These are phyloP conservation scores for Lissocephala sabroskyi DNA, from an alignment of 2,888 invertebrate genomes.

Conservation along the genomic window DNA sequence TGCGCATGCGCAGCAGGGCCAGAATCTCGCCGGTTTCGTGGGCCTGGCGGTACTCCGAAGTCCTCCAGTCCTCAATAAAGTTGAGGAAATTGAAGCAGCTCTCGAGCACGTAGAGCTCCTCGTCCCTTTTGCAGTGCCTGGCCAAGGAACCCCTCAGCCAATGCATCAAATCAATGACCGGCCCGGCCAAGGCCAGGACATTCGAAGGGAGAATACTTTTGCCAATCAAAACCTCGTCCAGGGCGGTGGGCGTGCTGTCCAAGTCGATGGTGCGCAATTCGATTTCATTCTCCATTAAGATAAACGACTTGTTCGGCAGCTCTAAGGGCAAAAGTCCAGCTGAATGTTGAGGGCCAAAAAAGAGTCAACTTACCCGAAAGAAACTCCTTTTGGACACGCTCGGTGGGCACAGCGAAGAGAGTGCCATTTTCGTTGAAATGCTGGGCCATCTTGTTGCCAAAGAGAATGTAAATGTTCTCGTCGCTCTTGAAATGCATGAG, in stretches of 20 bases:
- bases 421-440: slow-evolving; percentile 70
- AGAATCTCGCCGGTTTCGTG: slow-evolving; percentile 54
- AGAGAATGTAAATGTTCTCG: slow-evolving; percentile 68
- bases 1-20: slow-evolving; percentile 60
- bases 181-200: slow-evolving; percentile 62
- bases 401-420: slow-evolving; percentile 68
- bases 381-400: slow-evolving; percentile 57
- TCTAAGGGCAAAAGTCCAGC: slow-evolving; percentile 40
- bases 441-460: slow-evolving; percentile 67
- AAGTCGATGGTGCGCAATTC: slow-evolving; percentile 61
- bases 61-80: slow-evolving; percentile 69
- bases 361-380: slow-evolving; percentile 51
- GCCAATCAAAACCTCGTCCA: slow-evolving; percentile 63
- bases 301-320: slow-evolving; percentile 67
- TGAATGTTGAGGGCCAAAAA: background rate
- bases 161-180: slow-evolving; percentile 63
- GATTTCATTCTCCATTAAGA: slow-evolving; percentile 70
- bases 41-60: slow-evolving; percentile 43
- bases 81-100: slow-evolving; percentile 66
- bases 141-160: slow-evolving; percentile 69
- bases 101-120: slow-evolving; percentile 58
- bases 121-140: slow-evolving; percentile 64
- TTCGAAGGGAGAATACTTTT: slow-evolving; percentile 67
- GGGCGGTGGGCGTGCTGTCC: slow-evolving; percentile 52
- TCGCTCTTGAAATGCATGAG: slow-evolving; percentile 70